Evolutionary conservation across 2,888 invertebrate genomes (phyloP).

Genomic region (Ashinkailepas kermadecensis): DNA sequence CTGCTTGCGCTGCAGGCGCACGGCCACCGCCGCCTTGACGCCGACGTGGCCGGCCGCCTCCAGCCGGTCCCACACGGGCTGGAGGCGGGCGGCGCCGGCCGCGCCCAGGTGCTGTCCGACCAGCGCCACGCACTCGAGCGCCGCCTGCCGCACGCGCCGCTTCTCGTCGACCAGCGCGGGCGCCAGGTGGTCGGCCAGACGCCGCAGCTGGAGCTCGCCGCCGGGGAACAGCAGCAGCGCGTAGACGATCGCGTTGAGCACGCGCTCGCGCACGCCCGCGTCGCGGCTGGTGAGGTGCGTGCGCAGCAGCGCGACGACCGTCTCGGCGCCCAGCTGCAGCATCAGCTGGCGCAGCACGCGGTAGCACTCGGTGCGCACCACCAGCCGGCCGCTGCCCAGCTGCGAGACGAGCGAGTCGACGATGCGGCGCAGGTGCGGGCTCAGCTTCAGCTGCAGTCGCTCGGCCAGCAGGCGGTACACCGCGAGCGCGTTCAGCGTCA

Average conservation of each 20-base stretch:
- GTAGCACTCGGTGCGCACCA: constrained; percentile 47
- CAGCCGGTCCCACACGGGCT: constrained; percentile 45
- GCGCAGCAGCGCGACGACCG: constrained; percentile 49
- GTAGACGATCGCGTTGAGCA: constrained; percentile 66
- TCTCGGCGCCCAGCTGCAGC: constrained; percentile 47
- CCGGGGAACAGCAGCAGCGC: constrained; percentile 70
- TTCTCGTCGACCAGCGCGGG: constrained; percentile 54
- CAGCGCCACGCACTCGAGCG: constrained; percentile 68
- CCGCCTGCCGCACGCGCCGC: constrained; percentile 66
- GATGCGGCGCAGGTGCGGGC: constrained; percentile 46
- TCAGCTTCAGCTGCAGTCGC: constrained; percentile 41
- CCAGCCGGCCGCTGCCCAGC: constrained; percentile 47
- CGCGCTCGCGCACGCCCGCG: constrained; percentile 60
- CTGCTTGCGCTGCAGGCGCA: constrained; percentile 63
- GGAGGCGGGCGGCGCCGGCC: constrained; percentile 50
- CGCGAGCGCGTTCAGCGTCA: constrained; percentile 46
- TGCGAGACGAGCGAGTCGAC: constrained; percentile 44
- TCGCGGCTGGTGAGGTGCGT: constrained; percentile 46
- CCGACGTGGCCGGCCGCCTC: constrained; percentile 43
- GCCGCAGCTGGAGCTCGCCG: constrained; percentile 56
- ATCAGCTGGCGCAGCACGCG: constrained; percentile 48
- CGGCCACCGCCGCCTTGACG: constrained; percentile 58
- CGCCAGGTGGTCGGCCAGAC: constrained; percentile 44
- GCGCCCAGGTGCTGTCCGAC: constrained; percentile 62
- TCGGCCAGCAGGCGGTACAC: constrained; percentile 45